Conservation (phyloP, 2,888 invertebrate genomes). For the Drosophila mulleri region DNA sequence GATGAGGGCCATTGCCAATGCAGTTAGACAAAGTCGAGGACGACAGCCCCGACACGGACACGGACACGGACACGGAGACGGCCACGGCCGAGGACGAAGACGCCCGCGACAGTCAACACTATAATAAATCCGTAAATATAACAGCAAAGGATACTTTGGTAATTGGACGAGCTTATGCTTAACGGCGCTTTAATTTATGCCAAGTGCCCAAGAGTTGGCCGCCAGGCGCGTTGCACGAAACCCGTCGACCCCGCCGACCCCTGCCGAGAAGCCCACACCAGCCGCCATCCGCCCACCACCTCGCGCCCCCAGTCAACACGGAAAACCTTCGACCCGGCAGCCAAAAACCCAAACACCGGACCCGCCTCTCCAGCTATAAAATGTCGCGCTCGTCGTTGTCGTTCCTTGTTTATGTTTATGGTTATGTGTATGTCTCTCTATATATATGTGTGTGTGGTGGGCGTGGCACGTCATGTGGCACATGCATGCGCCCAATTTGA, state of each 20-base stretch:
- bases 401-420: conserved; percentile 76
- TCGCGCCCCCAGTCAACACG: background rate
- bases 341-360: conserved; percentile 13
- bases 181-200: conserved; percentile 79
- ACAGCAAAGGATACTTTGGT: conserved; percentile 76
- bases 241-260: conserved; percentile 14
- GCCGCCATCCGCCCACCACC: background rate
- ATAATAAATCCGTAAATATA: conserved; percentile 79
- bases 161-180: conserved; percentile 79
- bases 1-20: conserved; percentile 30
- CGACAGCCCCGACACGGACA: background rate
- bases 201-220: conserved; percentile 54
- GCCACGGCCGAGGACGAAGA: background rate
- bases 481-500: conserved; percentile 62
- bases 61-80: too few species aligned
- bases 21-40: conserved; percentile 31
- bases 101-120: conserved; percentile 68
- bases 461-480: conserved; percentile 58
- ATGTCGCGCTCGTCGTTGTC: conserved; percentile 72
- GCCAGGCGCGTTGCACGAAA: conserved; percentile 15
- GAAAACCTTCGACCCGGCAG: conserved; percentile 19
- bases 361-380: conserved; percentile 60
- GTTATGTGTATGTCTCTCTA: conserved; percentile 42
- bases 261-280: background rate
- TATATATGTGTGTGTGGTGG: conserved; percentile 12